Percentiles rank a stretch among this genome's conserved stretches.
phyloP scores from a whole-genome alignment of 2,888 invertebrate genomes.

The Apantesis nais region DNA sequence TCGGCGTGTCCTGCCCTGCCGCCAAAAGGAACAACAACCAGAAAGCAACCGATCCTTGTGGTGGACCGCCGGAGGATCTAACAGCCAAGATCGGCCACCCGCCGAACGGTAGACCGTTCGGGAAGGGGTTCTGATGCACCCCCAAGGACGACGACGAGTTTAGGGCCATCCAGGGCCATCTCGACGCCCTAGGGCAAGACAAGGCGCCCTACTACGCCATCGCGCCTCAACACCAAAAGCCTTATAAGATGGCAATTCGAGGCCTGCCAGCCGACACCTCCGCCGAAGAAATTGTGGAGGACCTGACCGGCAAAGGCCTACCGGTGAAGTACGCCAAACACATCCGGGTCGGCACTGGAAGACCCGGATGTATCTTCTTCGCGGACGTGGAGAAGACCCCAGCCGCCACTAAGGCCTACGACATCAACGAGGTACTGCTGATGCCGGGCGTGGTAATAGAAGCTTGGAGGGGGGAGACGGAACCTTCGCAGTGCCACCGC shows the following conservation, averaged over 20 bases:
- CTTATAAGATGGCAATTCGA: not conserved
- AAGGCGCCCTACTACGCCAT: not conserved
- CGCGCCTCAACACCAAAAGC: not conserved
- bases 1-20: not conserved
- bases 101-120: not conserved
- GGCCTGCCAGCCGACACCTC: conserved; percentile 1
- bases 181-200: not conserved
- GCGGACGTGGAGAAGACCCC: not conserved
- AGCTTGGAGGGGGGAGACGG: not conserved
- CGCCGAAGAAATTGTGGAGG: not conserved
- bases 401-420: no score
- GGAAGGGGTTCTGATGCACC: not conserved
- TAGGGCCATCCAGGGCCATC: not conserved
- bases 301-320: not conserved
- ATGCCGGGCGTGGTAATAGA: not conserved
- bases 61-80: not conserved
- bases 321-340: not conserved
- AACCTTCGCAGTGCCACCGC: not conserved
- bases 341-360: not conserved
- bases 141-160: not conserved
- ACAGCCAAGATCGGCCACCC: not conserved
- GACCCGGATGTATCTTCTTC: not conserved
- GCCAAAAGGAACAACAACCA: no score
- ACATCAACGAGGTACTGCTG: not conserved
- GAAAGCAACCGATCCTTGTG: not conserved